Base-by-base conservation (phyloP, 2,888 invertebrate genomes). In the Girardia tigrina region DNA sequence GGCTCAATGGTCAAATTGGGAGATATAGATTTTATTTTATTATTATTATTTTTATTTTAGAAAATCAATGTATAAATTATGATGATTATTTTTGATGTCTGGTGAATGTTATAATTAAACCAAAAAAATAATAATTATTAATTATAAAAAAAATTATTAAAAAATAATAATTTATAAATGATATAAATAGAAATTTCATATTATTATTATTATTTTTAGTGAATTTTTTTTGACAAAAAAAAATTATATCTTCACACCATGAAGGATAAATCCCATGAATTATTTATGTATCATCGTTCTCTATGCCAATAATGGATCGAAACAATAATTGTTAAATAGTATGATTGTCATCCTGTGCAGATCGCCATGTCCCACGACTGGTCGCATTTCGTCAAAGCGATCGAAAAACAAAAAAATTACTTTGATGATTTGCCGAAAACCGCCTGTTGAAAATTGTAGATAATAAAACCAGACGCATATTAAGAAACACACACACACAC, bases 321-420 rank as follows among this genome's bases (percentile, higher is more conserved):
- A 56, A 56, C 56, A 56, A 56, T 56, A 56, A 56, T 56, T 56
- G n/a, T 56, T 20, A 56, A 6, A 56, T 56, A 56, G 56, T 12
- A 56, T n/a, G 56, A 56, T 56, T 56, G 56, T 56, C 56, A 56
- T 56, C 56, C 56, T 56, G 4, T 56, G n/a, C 56, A 56, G 56
- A 56, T 56, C 56, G 56, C 56, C 56, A 56, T 56, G 56, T 56
- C 56, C 56, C 56, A 56, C 23, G 20, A 56, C 56, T 56, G 56
- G 56, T 56, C 56, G 56, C 56, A 56, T 56, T 56, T 56, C n/a
- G 56, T 56, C 56, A 56, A 56, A 56, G 56, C 56, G 56, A 56
- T 56, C 56, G 56, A 56, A 56, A 56, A 56, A 36, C 8, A 16
- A 56, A 36, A 56, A 56, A 56, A 56, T 56, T 23, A 8, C 56